A percentile compares a stretch with the other conserved stretches of the same genome.
These are phyloP conservation scores for Heliconius nattereri DNA, from an alignment of 1,140 invertebrate species.

Conservation along the genomic window DNA sequence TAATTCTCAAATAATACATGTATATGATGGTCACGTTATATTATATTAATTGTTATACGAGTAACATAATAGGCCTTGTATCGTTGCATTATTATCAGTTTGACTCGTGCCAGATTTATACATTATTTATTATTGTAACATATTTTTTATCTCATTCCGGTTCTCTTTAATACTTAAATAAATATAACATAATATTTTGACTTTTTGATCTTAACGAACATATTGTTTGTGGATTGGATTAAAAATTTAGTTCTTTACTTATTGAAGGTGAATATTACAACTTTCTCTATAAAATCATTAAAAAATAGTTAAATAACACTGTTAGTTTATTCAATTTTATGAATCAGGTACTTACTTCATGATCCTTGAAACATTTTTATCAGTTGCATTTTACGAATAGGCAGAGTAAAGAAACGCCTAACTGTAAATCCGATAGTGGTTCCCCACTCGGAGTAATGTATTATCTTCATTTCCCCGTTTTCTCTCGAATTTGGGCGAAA, in stretches of 20 bases:
- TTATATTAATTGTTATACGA: background rate
- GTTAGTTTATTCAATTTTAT: too few relatives aligned
- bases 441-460: too few relatives aligned
- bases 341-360: too few relatives aligned
- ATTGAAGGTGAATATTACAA: too few relatives aligned
- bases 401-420: too few relatives aligned
- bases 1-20: background rate
- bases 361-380: too few relatives aligned
- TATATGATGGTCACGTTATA: background rate
- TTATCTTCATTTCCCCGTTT: too few relatives aligned
- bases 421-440: too few relatives aligned
- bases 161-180: conserved; percentile 8
- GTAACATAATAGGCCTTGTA: background rate
- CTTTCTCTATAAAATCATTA: too few relatives aligned
- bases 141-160: conserved; percentile 4
- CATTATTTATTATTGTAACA: background rate
- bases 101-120: conserved; percentile 10
- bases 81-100: background rate
- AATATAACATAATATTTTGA: background rate
- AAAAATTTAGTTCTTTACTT: too few relatives aligned
- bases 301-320: too few relatives aligned
- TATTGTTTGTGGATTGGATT: background rate
- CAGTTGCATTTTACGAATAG: background rate
- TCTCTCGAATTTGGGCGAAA: too few relatives aligned
- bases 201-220: background rate